Evolutionary conservation across 2,113 vertebrate species (phyloP), one percentile per base, ranked within the genome.

Genomic region (Brachyistius frenatus): DNA sequence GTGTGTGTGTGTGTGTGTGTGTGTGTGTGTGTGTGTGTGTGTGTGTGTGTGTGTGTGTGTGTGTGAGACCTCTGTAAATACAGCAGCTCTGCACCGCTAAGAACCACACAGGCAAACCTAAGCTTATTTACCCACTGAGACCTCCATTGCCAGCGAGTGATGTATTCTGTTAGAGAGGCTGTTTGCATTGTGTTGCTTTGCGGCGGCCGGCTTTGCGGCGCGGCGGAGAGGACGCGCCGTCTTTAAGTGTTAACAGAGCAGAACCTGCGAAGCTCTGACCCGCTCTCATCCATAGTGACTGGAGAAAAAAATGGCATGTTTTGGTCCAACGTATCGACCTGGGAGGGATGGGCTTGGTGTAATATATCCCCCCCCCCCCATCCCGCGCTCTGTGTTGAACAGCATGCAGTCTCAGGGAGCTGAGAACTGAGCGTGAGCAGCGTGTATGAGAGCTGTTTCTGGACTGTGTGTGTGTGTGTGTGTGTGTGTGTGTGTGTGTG

Each of bases 121-220:
- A 79, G 85, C 80, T 66, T 78, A 77, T 89, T 87, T 78, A 71
- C 35, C 35, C 53, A 1, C 80, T 41, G 72, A 85, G 73, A 72
- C 64, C 78, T 52, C 67, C 30, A 31, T 35, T 52, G 84, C 68
- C 74, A 16, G 66, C 73, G 64, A 85, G 74, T 5, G 5, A 35
- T 54, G 73, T 65, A 7, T 81, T 83, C 62, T 73, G 57, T 55
- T n/a, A 16, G 41, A 81, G 73, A 63, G 31, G 52, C 67, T 74
- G 66, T 49, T 65, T 70, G 76, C 71, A 70, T 64, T 41, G 65
- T 76, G 70, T 4, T 52, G 67, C 78, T 55, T 23, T 3, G 39
- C 47, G 35, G 63, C 71, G 62, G 47, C 64, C 49, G 33, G 41
- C 2, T 71, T 67, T 63, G n/a, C 36, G 7, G 52, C 33, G 57